Evolutionary conservation across 2,797 vertebrate genomes (phyloP), one percentile per base, ranked within the genome.

Genomic region (Spondyliosoma cantharus): DNA sequence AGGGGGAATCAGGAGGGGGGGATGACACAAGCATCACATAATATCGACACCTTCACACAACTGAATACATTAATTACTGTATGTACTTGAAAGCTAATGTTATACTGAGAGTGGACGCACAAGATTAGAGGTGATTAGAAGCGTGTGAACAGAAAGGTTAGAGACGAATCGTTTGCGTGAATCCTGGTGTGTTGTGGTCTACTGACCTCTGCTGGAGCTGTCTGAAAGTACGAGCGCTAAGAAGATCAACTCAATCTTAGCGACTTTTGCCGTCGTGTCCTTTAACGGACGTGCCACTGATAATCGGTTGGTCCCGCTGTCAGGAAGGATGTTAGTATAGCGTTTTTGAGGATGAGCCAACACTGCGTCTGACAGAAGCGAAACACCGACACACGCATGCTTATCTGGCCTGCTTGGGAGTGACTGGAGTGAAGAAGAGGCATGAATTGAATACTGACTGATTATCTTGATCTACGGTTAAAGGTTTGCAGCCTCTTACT

Each of bases 81-180:
- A 56, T 84, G 90, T 85, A 80, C 82, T 89, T 91, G 77, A 91
- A 94, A 95, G 82, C 87, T 90, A 93, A 89, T 79, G 91, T 87
- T 91, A 90, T 88, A 92, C 82, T 84, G 58, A 89, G 76, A 89
- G 80, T 75, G 89, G 88, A 92, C 82, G 87, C 81, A 90, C 68
- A 85, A 50, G 73, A 87, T 90, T 76, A 87, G 74, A 81, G 59
- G 68, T 78, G 73, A 80, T 88, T 83, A 87, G 60, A 84, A 88
- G 82, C 32, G 69, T 82, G 86, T 84, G 70, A 93, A 88, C 74
- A 83, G 46, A 87, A 92, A 84, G 62, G 56, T 83, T 81, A 63
- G 32, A 11, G 56, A 75, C 68, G 73, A 69, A 77, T 17, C 63
- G 29, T 76, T 72, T 27, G 32, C 22, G 68, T 50, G 71, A 76